Conservation (phyloP, 2,888 invertebrate species). For the Eilema depressum region DNA sequence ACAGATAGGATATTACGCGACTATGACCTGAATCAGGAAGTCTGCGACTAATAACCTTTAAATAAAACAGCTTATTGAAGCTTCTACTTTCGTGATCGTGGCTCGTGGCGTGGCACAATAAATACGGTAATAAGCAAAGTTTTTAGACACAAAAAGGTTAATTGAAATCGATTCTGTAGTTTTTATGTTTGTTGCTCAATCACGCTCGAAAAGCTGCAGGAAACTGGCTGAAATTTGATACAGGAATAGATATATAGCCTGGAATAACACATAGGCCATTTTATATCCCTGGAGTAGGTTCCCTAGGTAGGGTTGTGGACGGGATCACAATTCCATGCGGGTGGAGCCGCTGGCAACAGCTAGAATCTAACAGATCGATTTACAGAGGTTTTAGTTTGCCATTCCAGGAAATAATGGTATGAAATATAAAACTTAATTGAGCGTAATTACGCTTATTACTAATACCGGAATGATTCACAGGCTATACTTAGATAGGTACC, state of each 20-base stretch:
- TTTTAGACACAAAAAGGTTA: not conserved
- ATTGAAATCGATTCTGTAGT: not conserved
- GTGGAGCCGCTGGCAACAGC: not conserved
- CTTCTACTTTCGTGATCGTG: too few relatives aligned
- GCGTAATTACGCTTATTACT: not conserved
- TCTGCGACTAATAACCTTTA: too few relatives aligned
- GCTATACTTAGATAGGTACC: not conserved
- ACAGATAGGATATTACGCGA: too few relatives aligned
- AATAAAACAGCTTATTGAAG: too few relatives aligned
- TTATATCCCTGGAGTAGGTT: not conserved
- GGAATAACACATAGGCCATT: not conserved
- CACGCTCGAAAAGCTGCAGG: not conserved
- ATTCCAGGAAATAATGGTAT: not conserved
- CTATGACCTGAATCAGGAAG: too few relatives aligned
- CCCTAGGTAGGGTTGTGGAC: not conserved
- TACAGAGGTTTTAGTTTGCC: not conserved
- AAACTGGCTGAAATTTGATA: not conserved
- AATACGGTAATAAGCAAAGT: not conserved
- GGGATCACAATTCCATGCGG: not conserved
- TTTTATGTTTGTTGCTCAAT: not conserved
- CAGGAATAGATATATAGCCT: not conserved
- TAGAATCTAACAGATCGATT: not conserved
- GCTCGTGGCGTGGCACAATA: too few relatives aligned
- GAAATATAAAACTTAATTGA: not conserved
- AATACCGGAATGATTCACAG: not conserved